Evolutionary conservation across 2,888 invertebrate species (phyloP).

Genomic region (Digitonthophagus gazella): DNA sequence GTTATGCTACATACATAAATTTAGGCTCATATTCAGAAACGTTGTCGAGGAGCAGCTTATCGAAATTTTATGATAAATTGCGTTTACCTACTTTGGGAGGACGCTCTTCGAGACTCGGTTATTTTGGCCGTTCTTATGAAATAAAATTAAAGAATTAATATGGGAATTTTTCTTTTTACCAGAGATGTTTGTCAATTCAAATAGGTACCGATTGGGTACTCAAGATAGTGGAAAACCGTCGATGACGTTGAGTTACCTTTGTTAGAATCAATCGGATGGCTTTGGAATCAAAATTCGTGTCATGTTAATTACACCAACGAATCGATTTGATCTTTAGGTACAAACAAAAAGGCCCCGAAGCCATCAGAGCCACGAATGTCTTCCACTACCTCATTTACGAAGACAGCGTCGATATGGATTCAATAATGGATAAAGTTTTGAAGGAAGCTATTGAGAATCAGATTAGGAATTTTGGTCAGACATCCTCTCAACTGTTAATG

Average conservation of each 20-base stretch:
- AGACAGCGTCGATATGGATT: slow-evolving; percentile 91
- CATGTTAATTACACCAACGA: slow-evolving; percentile 99
- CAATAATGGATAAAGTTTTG: slow-evolving; percentile 86
- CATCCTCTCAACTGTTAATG: slow-evolving; percentile 94
- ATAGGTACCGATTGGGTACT: slow-evolving; percentile 81
- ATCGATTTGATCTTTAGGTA: slow-evolving; percentile 99
- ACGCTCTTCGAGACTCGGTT: too few species aligned
- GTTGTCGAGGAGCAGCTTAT: too few species aligned
- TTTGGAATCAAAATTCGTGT: slow-evolving; percentile 97
- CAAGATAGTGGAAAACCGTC: slow-evolving; percentile 78
- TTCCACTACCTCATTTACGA: slow-evolving; percentile 99
- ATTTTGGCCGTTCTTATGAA: too few species aligned
- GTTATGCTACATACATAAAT: too few species aligned
- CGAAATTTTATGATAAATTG: too few species aligned
- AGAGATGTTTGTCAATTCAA: slow-evolving; percentile 94
- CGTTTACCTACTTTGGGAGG: too few species aligned
- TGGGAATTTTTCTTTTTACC: slow-evolving; percentile 99
- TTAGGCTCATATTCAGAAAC: too few species aligned
- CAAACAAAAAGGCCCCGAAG: slow-evolving; percentile 98
- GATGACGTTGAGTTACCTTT: slow-evolving; percentile 94
- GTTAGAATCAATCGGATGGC: slow-evolving; percentile 93
- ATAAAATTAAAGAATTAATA: slow-evolving; percentile 98
- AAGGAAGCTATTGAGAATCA: slow-evolving; percentile 94
- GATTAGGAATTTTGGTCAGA: slow-evolving; percentile 97
- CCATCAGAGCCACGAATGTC: slow-evolving; percentile 95